Evolutionary conservation across 2,888 invertebrate species (phyloP).

Genomic region (Plemyria rubiginata): DNA sequence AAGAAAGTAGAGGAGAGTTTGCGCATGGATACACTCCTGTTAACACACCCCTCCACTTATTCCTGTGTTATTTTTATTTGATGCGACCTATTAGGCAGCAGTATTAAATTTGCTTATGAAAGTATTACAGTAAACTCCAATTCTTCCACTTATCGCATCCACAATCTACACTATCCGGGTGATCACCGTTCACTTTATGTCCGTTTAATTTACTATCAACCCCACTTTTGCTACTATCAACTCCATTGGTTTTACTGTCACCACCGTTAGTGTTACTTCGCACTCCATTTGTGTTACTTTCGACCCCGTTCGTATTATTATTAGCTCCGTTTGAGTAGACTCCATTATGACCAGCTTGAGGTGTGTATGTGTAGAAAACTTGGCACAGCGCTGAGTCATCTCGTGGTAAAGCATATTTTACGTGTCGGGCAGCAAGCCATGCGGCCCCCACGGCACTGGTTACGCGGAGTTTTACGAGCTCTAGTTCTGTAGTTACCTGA

Average conservation of each 20-base stretch:
- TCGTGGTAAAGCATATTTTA: constrained; percentile 86
- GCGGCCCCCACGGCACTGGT: constrained; percentile 94
- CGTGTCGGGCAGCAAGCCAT: constrained; percentile 91
- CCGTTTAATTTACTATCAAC: constrained; percentile 16
- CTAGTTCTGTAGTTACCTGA: constrained; percentile 76
- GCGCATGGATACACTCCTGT: too few relatives aligned
- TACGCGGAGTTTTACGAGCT: constrained; percentile 88
- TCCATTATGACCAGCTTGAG: constrained; percentile 42
- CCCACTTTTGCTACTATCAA: constrained; percentile 11
- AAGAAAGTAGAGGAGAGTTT: too few relatives aligned
- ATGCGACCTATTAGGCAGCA: too few relatives aligned
- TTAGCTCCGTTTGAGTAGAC: background rate
- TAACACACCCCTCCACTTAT: too few relatives aligned
- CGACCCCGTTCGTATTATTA: constrained; percentile 5
- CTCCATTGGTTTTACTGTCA: constrained; percentile 1
- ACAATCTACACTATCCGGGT: constrained; percentile 42
- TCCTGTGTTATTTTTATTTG: too few relatives aligned
- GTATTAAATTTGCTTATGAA: background rate
- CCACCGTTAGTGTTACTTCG: constrained; percentile 2
- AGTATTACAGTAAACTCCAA: constrained; percentile 47
- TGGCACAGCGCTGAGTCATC: constrained; percentile 89
- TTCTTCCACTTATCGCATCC: constrained; percentile 55
- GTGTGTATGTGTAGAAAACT: constrained; percentile 86
- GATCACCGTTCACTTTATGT: constrained; percentile 24
- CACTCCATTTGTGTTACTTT: constrained; percentile 3